Base-by-base conservation (phyloP, 2,113 vertebrate genomes). In the Tragelaphus strepsiceros region DNA sequence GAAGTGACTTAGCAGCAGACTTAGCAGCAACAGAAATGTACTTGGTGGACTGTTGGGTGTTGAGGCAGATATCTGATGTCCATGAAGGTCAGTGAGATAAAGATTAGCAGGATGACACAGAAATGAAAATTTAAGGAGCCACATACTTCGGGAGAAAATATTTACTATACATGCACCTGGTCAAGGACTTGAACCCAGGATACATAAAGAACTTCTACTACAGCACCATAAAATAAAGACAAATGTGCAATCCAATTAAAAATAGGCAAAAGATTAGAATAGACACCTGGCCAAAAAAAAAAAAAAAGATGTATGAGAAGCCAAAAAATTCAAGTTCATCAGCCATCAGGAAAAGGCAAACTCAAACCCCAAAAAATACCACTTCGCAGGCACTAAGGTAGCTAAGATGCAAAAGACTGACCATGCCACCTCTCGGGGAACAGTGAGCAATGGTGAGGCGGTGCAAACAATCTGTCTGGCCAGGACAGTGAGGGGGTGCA, bases 201-300 rank as follows among this genome's bases (percentile, higher is more conserved):
- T 32, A 30, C 8, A 51, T 39, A 89, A n/a, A 22, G 13, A 97
- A 39, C n/a, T 71, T 35, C 64, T 71, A 53, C 88, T 56, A 67
- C 2, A n/a, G 51, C 19, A 51, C 19, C 51, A 3, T 17, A 35
- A 78, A 35, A 93, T 54, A 14, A 64, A 49, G 4, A 85, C 53
- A 51, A 86, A 74, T 81, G 49, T 53, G 30, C 8, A 64, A 46
- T 30, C 17, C 80, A 81, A 64, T 81, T 56, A 54, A 78, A 97
- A 92, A 62, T 11, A 56, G 56, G 21, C 16, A 26, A 77, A 94
- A 84, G 24, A 56, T 87, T 64, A 46, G 58, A 98, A 82, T 5
- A 11, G 15, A 64, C 19, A 77, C 21, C 32, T 92, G 7, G n/a
- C 58, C 9, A n/a, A n/a, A 64, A 71, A 61, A 61, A 67, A 67